Evolutionary conservation across 2,797 vertebrate genomes (phyloP).

Genomic region (Oreortyx pictus): DNA sequence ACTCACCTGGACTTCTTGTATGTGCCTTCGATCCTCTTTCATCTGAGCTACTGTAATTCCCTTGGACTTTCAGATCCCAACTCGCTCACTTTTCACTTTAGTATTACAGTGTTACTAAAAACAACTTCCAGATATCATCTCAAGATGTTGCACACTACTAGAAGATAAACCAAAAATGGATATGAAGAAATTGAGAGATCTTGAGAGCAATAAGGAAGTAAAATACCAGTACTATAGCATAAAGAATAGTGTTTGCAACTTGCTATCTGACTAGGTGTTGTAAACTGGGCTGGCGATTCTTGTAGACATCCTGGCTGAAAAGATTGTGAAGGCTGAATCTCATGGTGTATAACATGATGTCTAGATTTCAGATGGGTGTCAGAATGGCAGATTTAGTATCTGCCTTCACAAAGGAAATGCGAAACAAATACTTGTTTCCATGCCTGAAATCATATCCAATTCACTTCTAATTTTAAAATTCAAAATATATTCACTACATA

Average conservation of each 20-base stretch:
- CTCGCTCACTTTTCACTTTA: background rate
- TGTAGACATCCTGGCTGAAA: background rate
- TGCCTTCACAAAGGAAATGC: background rate
- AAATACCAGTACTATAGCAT: background rate
- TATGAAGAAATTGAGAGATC: background rate
- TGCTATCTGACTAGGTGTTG: background rate
- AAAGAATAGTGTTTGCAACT: background rate
- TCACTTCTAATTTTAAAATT: slow-evolving; percentile 15
- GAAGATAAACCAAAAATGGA: background rate
- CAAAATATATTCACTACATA: background rate
- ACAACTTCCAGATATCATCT: background rate
- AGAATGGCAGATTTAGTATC: background rate
- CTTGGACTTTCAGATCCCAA: background rate
- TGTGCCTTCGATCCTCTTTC: background rate
- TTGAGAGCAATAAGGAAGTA: background rate
- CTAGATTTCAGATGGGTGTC: background rate
- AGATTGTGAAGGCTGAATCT: background rate
- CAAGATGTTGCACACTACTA: background rate
- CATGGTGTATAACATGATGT: background rate
- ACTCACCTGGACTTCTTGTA: background rate
- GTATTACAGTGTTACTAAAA: background rate
- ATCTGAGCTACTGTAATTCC: background rate
- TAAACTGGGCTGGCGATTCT: background rate
- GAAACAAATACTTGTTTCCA: background rate
- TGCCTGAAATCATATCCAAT: background rate